Evolutionary conservation across 2,797 vertebrate genomes (phyloP), one percentile per base, ranked within the genome.

Genomic region (Coilia nasus): DNA sequence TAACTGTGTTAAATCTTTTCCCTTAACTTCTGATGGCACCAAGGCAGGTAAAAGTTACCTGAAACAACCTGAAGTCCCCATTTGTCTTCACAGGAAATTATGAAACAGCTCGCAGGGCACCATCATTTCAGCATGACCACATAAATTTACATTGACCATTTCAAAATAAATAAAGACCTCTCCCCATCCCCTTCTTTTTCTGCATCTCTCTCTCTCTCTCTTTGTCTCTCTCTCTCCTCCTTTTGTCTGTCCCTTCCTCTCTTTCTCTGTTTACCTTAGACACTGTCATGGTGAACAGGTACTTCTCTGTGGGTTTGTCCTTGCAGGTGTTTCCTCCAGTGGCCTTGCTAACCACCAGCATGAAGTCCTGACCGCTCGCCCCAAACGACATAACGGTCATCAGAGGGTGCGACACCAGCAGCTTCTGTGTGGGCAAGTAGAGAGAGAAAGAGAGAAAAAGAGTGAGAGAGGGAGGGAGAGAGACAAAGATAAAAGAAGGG

Each of bases 351-450:
- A 97, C 95, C 85, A 98, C 97, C 92, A 99, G 91, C 97, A 98
- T 98, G 90, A 99, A 98, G 89, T 98, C 96, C 90, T 98, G 97
- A 87, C 95, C 96, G 91, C 95, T 97, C 87, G 97, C 97, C 90
- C 98, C 98, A 0, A 99, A 99, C 6, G 96, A 98, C 94, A 98
- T 94, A 91, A 99, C 92, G 88, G 91, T 97, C 92, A 96, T 98
- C 85, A 98, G 96, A 10, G 92, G 83, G 85, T 97, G 96, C 21
- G 96, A 97, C 88, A 95, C 91, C 91, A 97, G 94, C 85, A 95
- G 91, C 88, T 95, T 96, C 98, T 99, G 88, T 67, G 85, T 82
- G 90, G 3, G 35, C 25, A 35, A n/a, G 11, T 14, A 31, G 12
- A 31, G 25, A 71, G 64, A 17, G 25, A 78, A 31, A 83, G 23